Evolutionary conservation across 2,797 vertebrate genomes (phyloP).

Genomic region (Fratercula arctica): DNA sequence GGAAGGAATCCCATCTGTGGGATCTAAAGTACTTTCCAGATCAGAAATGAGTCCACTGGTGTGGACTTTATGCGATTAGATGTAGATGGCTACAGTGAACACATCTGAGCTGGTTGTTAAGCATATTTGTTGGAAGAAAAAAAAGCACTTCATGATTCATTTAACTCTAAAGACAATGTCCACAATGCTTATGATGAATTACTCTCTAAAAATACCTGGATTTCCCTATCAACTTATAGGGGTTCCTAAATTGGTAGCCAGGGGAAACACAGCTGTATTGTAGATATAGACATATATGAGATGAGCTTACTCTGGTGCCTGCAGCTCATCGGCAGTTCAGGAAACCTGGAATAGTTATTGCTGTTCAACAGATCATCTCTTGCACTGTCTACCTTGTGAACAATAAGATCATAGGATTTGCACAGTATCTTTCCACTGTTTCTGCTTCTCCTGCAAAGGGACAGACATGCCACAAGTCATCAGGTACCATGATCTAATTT

Average conservation of each 20-base stretch:
- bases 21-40: neutral
- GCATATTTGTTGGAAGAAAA: neutral
- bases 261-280: neutral
- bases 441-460: neutral
- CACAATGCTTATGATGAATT: neutral
- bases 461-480: neutral
- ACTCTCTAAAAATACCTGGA: neutral
- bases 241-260: neutral
- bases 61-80: neutral
- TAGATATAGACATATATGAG: neutral
- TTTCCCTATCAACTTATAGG: neutral
- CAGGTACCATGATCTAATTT: neutral
- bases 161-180: neutral
- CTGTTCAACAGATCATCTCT: neutral
- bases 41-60: neutral
- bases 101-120: neutral
- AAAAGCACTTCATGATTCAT: neutral
- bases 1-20: neutral
- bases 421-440: neutral
- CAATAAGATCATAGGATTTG: accelerated
- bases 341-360: neutral
- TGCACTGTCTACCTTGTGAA: neutral
- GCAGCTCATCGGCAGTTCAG: neutral
- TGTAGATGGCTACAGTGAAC: neutral
- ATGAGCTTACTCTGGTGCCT: neutral